These are phyloP conservation scores for Sitodiplosis mosellana DNA, from an alignment of 1,140 invertebrate genomes.

Conservation along the genomic window DNA sequence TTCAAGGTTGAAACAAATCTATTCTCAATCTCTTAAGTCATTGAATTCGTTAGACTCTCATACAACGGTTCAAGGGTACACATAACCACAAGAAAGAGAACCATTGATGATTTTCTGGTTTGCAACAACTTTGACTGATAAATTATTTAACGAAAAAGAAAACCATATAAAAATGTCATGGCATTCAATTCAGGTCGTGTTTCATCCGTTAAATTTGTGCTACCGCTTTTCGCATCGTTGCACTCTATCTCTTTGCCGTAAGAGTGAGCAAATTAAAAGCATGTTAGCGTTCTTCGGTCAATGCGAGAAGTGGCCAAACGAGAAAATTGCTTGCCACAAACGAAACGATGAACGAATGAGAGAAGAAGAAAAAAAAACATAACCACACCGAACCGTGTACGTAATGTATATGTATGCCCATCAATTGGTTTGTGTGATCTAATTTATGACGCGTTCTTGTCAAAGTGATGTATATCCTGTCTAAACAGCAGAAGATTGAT, in stretches of 20 bases:
- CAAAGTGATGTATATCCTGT: conserved; percentile 2
- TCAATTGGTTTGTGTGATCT: conserved; percentile 2
- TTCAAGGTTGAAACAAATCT: too few species aligned
- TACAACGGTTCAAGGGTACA: too few species aligned
- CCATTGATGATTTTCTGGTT: too few species aligned
- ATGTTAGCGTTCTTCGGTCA: background rate
- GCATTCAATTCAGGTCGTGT: background rate
- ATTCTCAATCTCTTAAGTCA: too few species aligned
- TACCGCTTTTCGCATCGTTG: background rate
- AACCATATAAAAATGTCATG: background rate
- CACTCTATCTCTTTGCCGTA: background rate
- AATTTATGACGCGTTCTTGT: conserved; percentile 2
- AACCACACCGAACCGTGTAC: background rate
- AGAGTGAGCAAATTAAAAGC: background rate
- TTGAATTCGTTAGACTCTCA: too few species aligned
- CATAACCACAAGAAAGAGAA: too few species aligned
- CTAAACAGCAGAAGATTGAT: conserved; percentile 1
- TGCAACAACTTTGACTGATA: too few species aligned
- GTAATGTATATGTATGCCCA: background rate
- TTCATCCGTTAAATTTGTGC: too few species aligned
- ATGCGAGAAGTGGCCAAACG: too few species aligned
- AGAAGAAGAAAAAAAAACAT: background rate
- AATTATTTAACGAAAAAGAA: too few species aligned
- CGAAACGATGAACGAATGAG: background rate
- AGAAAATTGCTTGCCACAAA: too few species aligned